Conservation (phyloP, 2,113 vertebrate genomes). For the Motacilla alba region DNA sequence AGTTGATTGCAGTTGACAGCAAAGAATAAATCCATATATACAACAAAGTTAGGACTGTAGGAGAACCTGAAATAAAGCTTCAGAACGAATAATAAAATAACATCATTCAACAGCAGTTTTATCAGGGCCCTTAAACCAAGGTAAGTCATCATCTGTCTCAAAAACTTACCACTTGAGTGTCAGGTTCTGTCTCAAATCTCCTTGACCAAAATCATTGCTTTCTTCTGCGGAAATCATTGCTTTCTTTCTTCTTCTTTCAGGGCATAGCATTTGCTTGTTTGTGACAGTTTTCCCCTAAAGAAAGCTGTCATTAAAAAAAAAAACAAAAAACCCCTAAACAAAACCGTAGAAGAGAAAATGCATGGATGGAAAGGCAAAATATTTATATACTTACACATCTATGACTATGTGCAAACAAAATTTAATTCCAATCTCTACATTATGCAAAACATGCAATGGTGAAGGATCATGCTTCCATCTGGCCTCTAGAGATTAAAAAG, state of each 20-base stretch:
- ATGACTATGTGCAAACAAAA: neutral
- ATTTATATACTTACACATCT: neutral
- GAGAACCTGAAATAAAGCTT: neutral
- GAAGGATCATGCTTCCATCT: slow-evolving; percentile 14
- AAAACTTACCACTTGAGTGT: neutral
- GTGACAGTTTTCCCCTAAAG: neutral
- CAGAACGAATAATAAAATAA: neutral
- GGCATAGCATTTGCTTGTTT: neutral
- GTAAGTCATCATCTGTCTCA: neutral
- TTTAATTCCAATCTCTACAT: neutral
- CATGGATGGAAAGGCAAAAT: neutral
- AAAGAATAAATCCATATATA: neutral
- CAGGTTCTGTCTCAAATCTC: neutral
- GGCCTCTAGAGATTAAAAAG: slow-evolving; percentile 44
- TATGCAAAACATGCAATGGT: neutral
- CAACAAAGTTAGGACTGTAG: neutral
- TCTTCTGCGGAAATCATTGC: neutral
- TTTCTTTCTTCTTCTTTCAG: no score
- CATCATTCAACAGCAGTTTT: neutral
- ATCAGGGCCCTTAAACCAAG: neutral
- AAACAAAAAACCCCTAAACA: neutral
- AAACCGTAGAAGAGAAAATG: neutral
- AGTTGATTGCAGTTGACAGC: slow-evolving; percentile 24
- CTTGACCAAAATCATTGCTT: neutral
- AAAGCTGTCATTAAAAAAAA: neutral